phyloP scores from a whole-genome alignment of 2,797 vertebrate species.

The Naso thynnoides region DNA sequence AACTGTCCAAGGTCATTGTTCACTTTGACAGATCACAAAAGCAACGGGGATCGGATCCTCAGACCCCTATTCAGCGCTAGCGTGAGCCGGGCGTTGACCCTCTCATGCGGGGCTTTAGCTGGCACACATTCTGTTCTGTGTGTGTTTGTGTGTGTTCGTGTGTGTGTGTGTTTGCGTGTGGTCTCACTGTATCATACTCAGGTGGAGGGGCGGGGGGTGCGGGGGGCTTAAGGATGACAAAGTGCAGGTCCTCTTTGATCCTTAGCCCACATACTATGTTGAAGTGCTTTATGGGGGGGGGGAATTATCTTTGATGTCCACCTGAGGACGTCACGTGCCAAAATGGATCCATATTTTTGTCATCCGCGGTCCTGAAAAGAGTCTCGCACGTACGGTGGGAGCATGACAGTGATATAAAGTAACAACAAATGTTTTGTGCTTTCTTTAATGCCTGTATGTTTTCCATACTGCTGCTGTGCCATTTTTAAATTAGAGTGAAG shows the following conservation, averaged over 20 bases:
- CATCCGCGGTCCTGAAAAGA: slow-evolving; percentile 21
- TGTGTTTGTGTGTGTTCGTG: slow-evolving; percentile 41
- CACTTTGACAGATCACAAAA: slow-evolving; percentile 64
- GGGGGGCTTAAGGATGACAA: slow-evolving; percentile 67
- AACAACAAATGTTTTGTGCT: neutral
- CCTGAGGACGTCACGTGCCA: slow-evolving; percentile 59
- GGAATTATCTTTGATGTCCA: slow-evolving; percentile 70
- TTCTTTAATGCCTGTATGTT: neutral
- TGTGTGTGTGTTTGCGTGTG: slow-evolving; percentile 59
- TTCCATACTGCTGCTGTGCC: neutral
- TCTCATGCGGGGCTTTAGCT: slow-evolving; percentile 24
- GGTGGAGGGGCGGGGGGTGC: slow-evolving; percentile 1
- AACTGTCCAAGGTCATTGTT: slow-evolving; percentile 75
- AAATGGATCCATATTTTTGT: slow-evolving; percentile 32
- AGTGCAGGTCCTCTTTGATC: slow-evolving; percentile 76
- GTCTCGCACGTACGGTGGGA: slow-evolving; percentile 20
- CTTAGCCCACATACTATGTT: slow-evolving; percentile 56
- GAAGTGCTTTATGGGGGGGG: slow-evolving; percentile 56
- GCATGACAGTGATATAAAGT: neutral
- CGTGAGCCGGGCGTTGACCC: slow-evolving; percentile 52
- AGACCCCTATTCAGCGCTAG: slow-evolving; percentile 46
- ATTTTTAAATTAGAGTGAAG: neutral
- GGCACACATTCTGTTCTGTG: slow-evolving; percentile 48
- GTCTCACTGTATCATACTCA: slow-evolving; percentile 52
- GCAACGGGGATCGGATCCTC: slow-evolving; percentile 35